A percentile compares a stretch with the other conserved stretches of the same genome.
Evolutionary conservation across 2,797 vertebrate genomes (phyloP).

Genomic region (Periophthalmus magnuspinnatus): DNA sequence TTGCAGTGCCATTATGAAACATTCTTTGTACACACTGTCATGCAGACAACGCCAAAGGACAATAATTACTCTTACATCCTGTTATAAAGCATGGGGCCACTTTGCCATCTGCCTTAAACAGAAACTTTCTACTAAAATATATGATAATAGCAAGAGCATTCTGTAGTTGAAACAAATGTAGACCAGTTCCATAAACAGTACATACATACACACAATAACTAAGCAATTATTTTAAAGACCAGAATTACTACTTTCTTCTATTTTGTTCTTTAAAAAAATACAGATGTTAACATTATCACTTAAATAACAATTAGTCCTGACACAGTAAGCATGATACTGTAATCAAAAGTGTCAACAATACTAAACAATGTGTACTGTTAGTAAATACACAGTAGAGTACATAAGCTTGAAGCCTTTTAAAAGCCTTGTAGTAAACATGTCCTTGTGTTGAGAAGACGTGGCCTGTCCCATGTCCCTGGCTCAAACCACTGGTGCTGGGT

Average conservation of each 20-base stretch:
- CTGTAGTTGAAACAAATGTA: neutral
- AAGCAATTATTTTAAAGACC: no score
- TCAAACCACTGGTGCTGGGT: neutral
- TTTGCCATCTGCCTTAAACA: neutral
- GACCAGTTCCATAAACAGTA: no score
- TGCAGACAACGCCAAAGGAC: neutral
- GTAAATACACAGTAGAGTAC: neutral
- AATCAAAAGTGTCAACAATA: neutral
- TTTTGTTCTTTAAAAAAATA: no score
- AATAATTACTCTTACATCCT: conserved; percentile 4
- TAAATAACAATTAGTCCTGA: neutral
- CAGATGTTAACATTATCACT: neutral
- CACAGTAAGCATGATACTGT: neutral
- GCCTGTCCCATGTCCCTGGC: neutral
- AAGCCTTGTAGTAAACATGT: neutral
- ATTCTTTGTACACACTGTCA: neutral
- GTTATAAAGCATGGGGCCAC: neutral
- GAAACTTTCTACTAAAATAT: neutral
- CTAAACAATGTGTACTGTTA: neutral
- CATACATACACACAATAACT: no score
- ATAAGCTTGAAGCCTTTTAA: neutral
- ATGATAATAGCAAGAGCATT: neutral
- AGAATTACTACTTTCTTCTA: no score
- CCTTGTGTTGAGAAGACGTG: neutral
- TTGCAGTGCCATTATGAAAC: neutral